Evolutionary conservation across 2,888 invertebrate species (phyloP).

Genomic region (Disparrhopalites patrizii): DNA sequence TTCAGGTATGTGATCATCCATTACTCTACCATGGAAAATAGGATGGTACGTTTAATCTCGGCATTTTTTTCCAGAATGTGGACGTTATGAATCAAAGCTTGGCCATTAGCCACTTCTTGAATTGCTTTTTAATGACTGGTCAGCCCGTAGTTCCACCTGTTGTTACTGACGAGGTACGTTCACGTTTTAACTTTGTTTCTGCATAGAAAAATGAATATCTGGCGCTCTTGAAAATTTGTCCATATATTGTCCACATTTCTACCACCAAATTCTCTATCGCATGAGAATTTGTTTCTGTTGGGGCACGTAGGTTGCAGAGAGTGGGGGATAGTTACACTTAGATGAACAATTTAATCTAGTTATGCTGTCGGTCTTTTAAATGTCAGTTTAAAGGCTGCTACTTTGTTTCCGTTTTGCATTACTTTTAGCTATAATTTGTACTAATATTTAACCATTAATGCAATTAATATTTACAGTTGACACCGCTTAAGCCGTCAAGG

Average conservation of each 20-base stretch:
- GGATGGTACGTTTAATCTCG: neutral
- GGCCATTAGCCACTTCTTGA: conserved; percentile 92
- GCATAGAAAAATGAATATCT: no score
- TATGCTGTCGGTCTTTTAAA: no score
- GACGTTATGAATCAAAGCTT: conserved; percentile 86
- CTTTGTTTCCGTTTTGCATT: no score
- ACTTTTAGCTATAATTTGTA: no score
- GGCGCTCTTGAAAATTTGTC: no score
- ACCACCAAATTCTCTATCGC: no score
- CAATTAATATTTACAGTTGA: conserved; percentile 24
- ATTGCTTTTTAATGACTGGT: conserved; percentile 83
- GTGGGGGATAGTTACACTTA: no score
- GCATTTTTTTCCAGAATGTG: conserved; percentile 59
- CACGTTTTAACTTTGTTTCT: conserved; percentile 6
- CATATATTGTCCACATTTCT: no score
- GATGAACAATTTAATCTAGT: no score
- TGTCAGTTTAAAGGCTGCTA: no score
- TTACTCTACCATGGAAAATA: neutral
- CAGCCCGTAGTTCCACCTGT: conserved; percentile 65
- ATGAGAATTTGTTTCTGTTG: no score
- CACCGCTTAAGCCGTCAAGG: conserved; percentile 35
- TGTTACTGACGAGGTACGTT: conserved; percentile 63
- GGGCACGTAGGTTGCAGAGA: no score
- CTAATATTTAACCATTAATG: neutral
- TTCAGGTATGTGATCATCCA: conserved; percentile 61